Conservation (phyloP, 2,113 vertebrate species). For the Erythrocercus mccallii region DNA sequence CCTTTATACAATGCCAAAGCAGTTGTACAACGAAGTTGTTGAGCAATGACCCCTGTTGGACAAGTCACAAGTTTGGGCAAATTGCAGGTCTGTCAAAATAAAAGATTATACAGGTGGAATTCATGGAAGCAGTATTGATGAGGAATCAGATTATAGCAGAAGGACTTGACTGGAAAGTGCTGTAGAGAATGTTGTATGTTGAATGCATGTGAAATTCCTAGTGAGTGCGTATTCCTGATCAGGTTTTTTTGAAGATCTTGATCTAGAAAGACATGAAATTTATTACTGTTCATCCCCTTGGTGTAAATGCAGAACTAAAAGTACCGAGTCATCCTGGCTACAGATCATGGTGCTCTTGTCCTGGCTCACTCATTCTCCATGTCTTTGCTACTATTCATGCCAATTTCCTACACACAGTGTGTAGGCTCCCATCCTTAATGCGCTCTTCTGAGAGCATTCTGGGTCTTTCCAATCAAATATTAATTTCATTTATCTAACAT, state of each 20-base stretch:
- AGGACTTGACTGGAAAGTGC: background rate
- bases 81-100: background rate
- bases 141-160: background rate
- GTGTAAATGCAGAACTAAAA: background rate
- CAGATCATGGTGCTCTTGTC: background rate
- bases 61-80: background rate
- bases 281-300: background rate
- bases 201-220: background rate
- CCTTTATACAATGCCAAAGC: background rate
- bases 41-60: background rate
- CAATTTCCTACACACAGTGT: background rate
- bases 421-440: background rate
- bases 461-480: background rate
- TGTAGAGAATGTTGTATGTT: rapidly evolving
- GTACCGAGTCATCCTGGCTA: rapidly evolving
- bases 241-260: background rate
- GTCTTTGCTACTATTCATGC: background rate
- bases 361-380: background rate
- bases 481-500: background rate
- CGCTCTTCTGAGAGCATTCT: background rate
- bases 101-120: background rate
- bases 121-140: background rate
- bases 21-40: rapidly evolving
- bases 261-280: background rate
- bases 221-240: background rate